phyloP scores from a whole-genome alignment of 2,888 invertebrate genomes.

The Hemaris fuciformis region DNA sequence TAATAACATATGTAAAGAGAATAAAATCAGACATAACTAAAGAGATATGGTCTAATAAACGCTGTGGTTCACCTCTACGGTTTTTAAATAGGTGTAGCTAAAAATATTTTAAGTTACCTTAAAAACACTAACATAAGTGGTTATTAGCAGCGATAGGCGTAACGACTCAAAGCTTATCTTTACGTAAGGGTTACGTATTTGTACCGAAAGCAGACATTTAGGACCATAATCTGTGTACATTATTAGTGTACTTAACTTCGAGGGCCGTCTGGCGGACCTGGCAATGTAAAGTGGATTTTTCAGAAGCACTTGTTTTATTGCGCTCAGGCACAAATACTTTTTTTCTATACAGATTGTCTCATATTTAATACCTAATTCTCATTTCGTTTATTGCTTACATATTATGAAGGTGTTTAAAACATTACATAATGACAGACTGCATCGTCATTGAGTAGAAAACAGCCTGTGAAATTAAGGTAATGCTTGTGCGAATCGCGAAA shows the following conservation, averaged over 20 bases:
- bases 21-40: too few relatives aligned
- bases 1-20: too few relatives aligned
- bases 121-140: conserved; percentile 1
- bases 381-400: too few relatives aligned
- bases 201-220: conserved; percentile 24
- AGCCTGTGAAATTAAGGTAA: too few relatives aligned
- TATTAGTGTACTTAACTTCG: conserved; percentile 40
- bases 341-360: not conserved
- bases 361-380: not conserved
- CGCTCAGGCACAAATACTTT: not conserved
- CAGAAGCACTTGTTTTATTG: conserved; percentile 4
- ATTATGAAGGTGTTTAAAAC: too few relatives aligned
- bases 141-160: conserved; percentile 4
- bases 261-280: conserved; percentile 15
- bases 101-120: not conserved
- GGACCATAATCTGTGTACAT: conserved; percentile 32
- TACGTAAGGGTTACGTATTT: conserved; percentile 19
- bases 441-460: too few relatives aligned
- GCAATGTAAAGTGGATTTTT: conserved; percentile 7
- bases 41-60: too few relatives aligned
- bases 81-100: not conserved
- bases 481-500: too few relatives aligned
- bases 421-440: too few relatives aligned
- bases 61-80: not conserved
- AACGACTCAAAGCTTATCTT: conserved; percentile 13